phyloP scores from a whole-genome alignment of 1,140 invertebrate genomes.

The Polyergus mexicanus region DNA sequence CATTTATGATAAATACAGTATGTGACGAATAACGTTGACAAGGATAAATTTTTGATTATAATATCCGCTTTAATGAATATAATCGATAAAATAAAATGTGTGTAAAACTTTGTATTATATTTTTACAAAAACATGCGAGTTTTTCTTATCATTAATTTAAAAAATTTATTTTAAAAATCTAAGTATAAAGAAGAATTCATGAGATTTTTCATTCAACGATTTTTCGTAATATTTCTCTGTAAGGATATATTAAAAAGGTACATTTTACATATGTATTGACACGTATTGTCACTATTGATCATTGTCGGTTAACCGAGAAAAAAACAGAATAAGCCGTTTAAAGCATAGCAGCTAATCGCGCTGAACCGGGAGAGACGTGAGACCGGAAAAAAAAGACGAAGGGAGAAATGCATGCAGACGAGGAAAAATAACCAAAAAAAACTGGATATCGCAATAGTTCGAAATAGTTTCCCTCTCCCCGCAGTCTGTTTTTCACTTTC shows the following conservation, averaged over 20 bases:
- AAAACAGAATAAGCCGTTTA: conserved; percentile 11
- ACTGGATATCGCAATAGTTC: conserved; percentile 16
- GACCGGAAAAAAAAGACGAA: conserved; percentile 1
- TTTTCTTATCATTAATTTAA: not conserved
- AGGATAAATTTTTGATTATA: conserved; percentile 1
- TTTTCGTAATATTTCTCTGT: conserved; percentile 19
- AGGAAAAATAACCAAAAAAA: not conserved
- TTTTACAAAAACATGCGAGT: not conserved
- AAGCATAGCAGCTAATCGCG: conserved; percentile 36
- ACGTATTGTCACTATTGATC: conserved; percentile 39
- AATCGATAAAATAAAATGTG: no score
- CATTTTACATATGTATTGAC: conserved; percentile 27
- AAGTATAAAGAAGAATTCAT: not conserved
- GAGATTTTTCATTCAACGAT: conserved; percentile 12
- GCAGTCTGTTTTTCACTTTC: not conserved
- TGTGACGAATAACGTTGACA: not conserved
- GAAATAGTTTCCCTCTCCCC: conserved; percentile 20
- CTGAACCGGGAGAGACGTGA: not conserved
- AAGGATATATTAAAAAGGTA: conserved; percentile 30
- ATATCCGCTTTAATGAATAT: not conserved
- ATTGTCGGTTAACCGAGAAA: conserved; percentile 16
- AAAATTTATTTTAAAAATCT: conserved; percentile 8
- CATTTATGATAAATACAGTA: conserved; percentile 30
- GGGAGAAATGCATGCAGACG: not conserved
- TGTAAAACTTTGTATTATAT: no score